phyloP scores from a whole-genome alignment of 1,140 invertebrate genomes.

The Notospermus geniculatus region DNA sequence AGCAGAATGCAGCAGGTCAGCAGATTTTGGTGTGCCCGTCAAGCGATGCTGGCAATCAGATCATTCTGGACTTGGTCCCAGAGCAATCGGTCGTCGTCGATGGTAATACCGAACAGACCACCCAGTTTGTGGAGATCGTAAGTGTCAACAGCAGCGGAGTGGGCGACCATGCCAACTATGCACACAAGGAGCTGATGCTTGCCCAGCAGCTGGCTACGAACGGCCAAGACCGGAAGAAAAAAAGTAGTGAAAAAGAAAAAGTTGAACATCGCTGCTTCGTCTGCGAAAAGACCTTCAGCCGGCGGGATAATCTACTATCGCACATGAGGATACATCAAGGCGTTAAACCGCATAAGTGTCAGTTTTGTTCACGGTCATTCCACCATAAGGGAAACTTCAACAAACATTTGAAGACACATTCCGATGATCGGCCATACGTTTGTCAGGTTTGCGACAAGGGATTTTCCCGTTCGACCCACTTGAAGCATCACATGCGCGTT shows the following conservation, averaged over 20 bases:
- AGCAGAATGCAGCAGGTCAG: no score
- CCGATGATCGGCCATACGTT: not conserved
- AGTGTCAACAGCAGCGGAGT: no score
- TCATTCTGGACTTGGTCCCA: no score
- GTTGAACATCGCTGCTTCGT: not conserved
- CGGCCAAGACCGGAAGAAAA: not conserved
- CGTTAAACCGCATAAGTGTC: constrained; percentile 6
- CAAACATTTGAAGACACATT: not conserved
- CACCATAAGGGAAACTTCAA: not conserved
- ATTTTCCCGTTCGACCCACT: no score
- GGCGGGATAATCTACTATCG: not conserved
- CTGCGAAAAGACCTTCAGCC: not conserved
- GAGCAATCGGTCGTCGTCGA: no score
- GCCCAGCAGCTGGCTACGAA: not conserved
- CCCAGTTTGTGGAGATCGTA: no score
- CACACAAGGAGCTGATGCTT: no score
- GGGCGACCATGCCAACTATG: no score
- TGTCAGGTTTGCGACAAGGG: not conserved
- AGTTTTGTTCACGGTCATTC: not conserved
- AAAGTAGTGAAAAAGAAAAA: not conserved
- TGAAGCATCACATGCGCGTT: no score
- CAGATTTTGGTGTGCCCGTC: no score
- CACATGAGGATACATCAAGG: constrained; percentile 1
- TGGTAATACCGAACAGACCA: no score
- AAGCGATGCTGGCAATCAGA: no score